Conservation (phyloP, 64 coral and sea anemone genomes). For the Exaiptasia diaphana region DNA sequence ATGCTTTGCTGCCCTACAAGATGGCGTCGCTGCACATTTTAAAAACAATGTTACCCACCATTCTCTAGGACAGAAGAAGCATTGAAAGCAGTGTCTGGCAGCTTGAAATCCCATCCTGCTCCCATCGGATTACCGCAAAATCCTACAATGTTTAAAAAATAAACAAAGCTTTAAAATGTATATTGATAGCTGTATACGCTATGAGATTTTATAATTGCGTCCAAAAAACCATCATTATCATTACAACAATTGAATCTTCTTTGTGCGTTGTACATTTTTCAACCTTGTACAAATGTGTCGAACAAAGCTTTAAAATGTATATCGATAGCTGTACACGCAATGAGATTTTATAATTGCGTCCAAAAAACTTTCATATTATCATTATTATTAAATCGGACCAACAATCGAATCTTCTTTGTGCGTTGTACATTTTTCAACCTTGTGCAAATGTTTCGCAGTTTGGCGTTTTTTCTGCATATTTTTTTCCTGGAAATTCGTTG, state of each 20-base stretch:
- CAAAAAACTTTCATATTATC: too few species aligned
- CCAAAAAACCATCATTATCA: background rate
- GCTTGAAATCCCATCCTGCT: slow-evolving; percentile 64
- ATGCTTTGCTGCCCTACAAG: too few species aligned
- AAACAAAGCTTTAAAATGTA: background rate
- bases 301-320: background rate
- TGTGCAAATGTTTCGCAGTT: too few species aligned
- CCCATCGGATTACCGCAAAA: slow-evolving; percentile 55
- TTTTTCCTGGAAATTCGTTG: too few species aligned
- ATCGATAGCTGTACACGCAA: background rate
- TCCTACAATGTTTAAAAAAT: slow-evolving; percentile 33
- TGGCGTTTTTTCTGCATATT: too few species aligned
- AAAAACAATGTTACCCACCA: background rate
- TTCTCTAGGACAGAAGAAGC: slow-evolving; percentile 60
- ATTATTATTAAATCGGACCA: too few species aligned
- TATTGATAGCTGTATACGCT: background rate
- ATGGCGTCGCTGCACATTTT: too few species aligned
- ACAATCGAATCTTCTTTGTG: background rate
- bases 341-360: too few species aligned
- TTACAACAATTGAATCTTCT: background rate
- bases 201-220: too few species aligned
- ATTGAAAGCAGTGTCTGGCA: slow-evolving; percentile 74
- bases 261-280: too few species aligned
- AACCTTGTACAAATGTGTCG: too few species aligned
- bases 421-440: too few species aligned